phyloP scores from a whole-genome alignment of 1,140 invertebrate species.

The Drosophila sechellia region DNA sequence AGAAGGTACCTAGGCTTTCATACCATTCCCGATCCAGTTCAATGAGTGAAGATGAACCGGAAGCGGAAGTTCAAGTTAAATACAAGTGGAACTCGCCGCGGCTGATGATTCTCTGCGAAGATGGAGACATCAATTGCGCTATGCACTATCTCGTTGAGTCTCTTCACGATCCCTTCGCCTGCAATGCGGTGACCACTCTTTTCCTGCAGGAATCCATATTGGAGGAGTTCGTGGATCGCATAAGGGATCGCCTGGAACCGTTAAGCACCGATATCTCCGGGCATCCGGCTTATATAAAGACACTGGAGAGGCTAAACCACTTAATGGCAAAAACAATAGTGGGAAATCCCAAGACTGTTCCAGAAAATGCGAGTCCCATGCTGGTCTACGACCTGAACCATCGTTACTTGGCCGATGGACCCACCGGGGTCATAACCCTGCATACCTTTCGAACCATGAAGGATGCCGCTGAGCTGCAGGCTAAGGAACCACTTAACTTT shows the following conservation, averaged over 20 bases:
- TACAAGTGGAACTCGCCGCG: conserved; percentile 45
- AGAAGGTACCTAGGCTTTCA: not conserved
- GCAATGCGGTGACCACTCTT: conserved; percentile 53
- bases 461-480: conserved; percentile 55
- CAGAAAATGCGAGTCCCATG: conserved; percentile 35
- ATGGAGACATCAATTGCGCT: conserved; percentile 68
- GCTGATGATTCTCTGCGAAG: conserved; percentile 65
- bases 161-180: conserved; percentile 57
- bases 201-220: conserved; percentile 66
- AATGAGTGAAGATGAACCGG: not conserved
- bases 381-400: conserved; percentile 68
- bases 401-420: conserved; percentile 52
- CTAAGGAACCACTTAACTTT: conserved; percentile 53
- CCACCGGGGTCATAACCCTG: conserved; percentile 66
- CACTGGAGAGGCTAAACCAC: conserved; percentile 27
- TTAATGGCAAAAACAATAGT: conserved; percentile 61
- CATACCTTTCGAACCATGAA: conserved; percentile 78
- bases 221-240: conserved; percentile 35
- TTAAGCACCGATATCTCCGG: conserved; percentile 20
- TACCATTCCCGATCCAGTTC: not conserved
- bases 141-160: conserved; percentile 57
- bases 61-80: conserved; percentile 8
- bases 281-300: conserved; percentile 49
- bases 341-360: conserved; percentile 38
- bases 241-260: conserved; percentile 33